phyloP scores from a whole-genome alignment of 2,888 invertebrate genomes.

The Chesias legatella region DNA sequence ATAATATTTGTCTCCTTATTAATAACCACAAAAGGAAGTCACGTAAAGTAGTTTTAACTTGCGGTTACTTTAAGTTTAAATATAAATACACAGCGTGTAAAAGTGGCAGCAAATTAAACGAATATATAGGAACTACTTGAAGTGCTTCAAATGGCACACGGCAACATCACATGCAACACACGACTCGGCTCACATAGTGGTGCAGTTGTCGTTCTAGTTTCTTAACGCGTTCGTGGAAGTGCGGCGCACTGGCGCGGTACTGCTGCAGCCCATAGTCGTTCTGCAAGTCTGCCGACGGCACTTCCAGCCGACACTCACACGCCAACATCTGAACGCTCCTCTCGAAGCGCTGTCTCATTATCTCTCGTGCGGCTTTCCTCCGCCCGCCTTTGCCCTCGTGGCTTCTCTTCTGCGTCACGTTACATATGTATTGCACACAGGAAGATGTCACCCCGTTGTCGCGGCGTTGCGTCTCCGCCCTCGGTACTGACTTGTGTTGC shows the following conservation, averaged over 20 bases:
- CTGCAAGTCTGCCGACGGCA: conserved; percentile 85
- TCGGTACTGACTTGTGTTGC: conserved; percentile 35
- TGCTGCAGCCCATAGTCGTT: conserved; percentile 90
- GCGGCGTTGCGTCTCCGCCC: conserved; percentile 37
- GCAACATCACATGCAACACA: conserved; percentile 56
- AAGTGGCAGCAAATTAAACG: no score
- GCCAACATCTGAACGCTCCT: conserved; percentile 93
- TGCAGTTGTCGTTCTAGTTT: conserved; percentile 82
- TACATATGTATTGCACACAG: conserved; percentile 87
- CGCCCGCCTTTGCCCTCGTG: conserved; percentile 61
- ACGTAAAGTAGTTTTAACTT: no score
- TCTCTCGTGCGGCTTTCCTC: conserved; percentile 74
- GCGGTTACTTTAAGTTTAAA: no score
- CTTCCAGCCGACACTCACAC: conserved; percentile 84
- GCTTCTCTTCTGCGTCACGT: conserved; percentile 87
- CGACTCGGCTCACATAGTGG: conserved; percentile 67
- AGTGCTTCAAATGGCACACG: no score
- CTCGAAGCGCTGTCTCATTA: conserved; percentile 90
- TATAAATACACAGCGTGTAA: no score
- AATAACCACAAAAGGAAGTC: no score
- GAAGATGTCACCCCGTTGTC: conserved; percentile 66
- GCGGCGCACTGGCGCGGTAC: conserved; percentile 91
- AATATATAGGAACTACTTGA: no score
- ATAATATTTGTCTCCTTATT: no score
- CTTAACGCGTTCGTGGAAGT: conserved; percentile 91